Base-by-base conservation (phyloP, 1,140 invertebrate species). In the Bombus balteatus region DNA sequence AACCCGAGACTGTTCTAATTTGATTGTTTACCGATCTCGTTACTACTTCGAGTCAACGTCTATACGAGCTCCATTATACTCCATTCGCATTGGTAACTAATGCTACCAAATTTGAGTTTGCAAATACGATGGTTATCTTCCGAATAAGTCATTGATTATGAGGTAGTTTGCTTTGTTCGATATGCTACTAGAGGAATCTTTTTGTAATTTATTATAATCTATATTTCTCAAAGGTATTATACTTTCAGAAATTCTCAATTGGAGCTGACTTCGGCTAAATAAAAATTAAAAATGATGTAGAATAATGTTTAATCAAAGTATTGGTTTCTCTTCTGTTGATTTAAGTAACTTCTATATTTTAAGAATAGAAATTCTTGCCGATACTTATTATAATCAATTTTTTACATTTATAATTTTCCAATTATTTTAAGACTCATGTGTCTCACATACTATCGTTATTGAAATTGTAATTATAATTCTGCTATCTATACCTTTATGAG, bases 21-120 rank as follows among this genome's bases (percentile, higher is more conserved):
- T 76, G 83, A 87, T 87, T 53, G 68, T 28, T 90, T 66, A 13
- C 65, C 66, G 66, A 83, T 87, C 74, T 68, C 57, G 47, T 53
- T 85, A 75, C 80, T 77, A 59, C n/a, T 68, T 83, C 77, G 72
- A 62, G 37, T 77, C 62, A 28, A 13, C 68, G 9, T 71, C 79
- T 57, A 65, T 71, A 65, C 77, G 22, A 28, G 70, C 71, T 37
- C 83, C 65, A 70, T 65, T 75, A 77, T 66, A 79, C 66, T 34
- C 47, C 22, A 83, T 70, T 78, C n/a, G 53, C 41, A 53, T 81
- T 39, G 59, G 62, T 72, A 68, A 86, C 88, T 90, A 90, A 18
- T 59, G 41, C 53, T 66, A 82, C 85, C 71, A 73, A 79, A 85
- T 81, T 84, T 65, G 66, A 76, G 68, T 34, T 68, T 39, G 22